Evolutionary conservation across 2,113 vertebrate genomes (phyloP).

Genomic region (Poeciliopsis prolifica): DNA sequence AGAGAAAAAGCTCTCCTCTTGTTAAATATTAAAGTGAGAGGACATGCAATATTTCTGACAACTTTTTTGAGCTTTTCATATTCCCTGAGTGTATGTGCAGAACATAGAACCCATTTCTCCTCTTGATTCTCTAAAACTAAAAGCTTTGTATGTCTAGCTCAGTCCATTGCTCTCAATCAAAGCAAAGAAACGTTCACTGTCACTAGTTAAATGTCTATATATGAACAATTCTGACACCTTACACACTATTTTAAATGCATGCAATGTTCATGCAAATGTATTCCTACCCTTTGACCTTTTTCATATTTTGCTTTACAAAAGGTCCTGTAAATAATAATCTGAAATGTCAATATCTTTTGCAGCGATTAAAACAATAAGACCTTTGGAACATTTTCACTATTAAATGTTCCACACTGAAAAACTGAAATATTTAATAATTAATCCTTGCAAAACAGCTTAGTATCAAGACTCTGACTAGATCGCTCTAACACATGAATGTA

Average conservation of each 20-base stretch:
- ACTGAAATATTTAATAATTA: not conserved
- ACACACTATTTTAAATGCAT: not conserved
- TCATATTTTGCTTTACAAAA: not conserved
- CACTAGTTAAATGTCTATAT: constrained; percentile 62
- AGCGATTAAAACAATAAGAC: not conserved
- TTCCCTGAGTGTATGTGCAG: constrained; percentile 32
- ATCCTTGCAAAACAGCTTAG: no score
- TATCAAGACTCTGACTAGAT: not conserved
- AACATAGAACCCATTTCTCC: constrained; percentile 50
- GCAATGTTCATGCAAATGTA: not conserved
- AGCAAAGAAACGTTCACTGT: constrained; percentile 48
- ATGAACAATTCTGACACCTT: constrained; percentile 57
- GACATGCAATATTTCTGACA: constrained; percentile 66
- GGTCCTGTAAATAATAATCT: not conserved
- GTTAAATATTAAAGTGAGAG: constrained; percentile 77
- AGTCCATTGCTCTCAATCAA: constrained; percentile 52
- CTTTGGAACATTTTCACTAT: not conserved
- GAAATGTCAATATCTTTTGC: not conserved
- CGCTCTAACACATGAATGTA: not conserved
- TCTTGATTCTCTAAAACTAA: constrained; percentile 44
- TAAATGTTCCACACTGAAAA: not conserved
- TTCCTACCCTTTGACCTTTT: not conserved
- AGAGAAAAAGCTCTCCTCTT: constrained; percentile 70
- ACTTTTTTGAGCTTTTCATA: constrained; percentile 48
- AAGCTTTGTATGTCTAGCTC: constrained; percentile 51